Conservation (phyloP, 2,797 vertebrate genomes). For the Leptodactylus fallax region DNA sequence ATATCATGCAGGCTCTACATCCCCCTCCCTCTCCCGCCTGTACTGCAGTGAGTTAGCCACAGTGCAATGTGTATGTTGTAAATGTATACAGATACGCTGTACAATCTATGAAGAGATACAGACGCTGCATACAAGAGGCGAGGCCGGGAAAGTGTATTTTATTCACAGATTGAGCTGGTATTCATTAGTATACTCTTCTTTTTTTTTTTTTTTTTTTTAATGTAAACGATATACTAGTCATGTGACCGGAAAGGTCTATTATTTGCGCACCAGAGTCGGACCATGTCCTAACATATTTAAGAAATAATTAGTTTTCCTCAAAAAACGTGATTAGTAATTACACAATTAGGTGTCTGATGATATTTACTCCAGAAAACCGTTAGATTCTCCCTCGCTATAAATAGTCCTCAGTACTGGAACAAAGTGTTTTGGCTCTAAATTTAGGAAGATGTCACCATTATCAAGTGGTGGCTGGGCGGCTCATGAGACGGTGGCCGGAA, state of each 20-base stretch:
- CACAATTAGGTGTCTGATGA: neutral
- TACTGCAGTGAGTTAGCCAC: too few relatives aligned
- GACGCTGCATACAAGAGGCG: too few relatives aligned
- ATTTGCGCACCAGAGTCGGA: neutral
- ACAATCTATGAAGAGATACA: too few relatives aligned
- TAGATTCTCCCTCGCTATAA: neutral
- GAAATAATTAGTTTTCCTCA: neutral
- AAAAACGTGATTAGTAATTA: neutral
- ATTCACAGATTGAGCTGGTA: too few relatives aligned
- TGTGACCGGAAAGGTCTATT: neutral
- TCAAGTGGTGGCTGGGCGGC: neutral
- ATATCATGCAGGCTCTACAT: too few relatives aligned
- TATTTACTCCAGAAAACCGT: neutral
- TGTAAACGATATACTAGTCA: neutral
- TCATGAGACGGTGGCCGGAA: neutral
- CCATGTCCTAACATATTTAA: neutral
- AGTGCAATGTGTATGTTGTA: too few relatives aligned
- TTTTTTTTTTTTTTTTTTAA: too few relatives aligned
- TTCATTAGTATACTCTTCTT: too few relatives aligned
- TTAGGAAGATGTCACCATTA: neutral
- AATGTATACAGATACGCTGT: too few relatives aligned
- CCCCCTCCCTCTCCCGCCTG: neutral
- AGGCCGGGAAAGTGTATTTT: too few relatives aligned
- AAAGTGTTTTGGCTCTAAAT: conserved; percentile 11
- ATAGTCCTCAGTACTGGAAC: neutral